Base-by-base conservation (phyloP, 2,113 vertebrate genomes). In the Microtus oregoni region DNA sequence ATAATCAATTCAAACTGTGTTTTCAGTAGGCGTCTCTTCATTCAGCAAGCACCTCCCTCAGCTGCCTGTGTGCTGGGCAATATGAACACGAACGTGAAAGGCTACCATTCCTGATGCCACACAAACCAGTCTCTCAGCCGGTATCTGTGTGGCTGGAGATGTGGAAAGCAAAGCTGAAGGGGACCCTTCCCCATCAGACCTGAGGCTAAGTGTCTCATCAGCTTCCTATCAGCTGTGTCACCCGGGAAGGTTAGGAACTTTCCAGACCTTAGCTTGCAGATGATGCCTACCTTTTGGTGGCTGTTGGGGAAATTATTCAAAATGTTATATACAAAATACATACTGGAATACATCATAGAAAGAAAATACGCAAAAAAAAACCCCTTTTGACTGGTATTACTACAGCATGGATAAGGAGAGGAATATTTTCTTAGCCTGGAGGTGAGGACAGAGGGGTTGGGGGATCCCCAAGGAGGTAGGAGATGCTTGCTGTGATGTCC, bases 1-100 rank as follows among this genome's bases (percentile, higher is more conserved):
- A 47, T 95, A 88, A 79, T 75, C 94, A 94, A 95, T 93, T 97
- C 44, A n/a, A 94, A 93, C 67, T 79, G n/a, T 79, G n/a, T 94
- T 94, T 96, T 87, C 94, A 44, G 41, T 83, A 92, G 78, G 79
- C 41, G 7, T n/a, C 72, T 30, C 35, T 81, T 73, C 32, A 52
- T 20, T 91, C 32, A 78, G 61, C 63, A 90, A 41, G 50, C 17
- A 58, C 26, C 92, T 90, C 72, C 24, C 30, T 94, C 20, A 89
- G 67, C n/a, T 73, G 58, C 28, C n/a, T 63, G 0, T 93, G 44
- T 78, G 61, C 65, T 73, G 4, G 79, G 28, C 76, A 38, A n/a
- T 94, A 95, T 55, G 38, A 86, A 38, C 73, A 77, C 26, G 35
- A 91, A 92, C 12, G 20, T 94, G 47, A 52, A 70, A 87, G 79